Base-by-base conservation (phyloP, 1,140 invertebrate genomes). In the Neotoxoptera formosana region DNA sequence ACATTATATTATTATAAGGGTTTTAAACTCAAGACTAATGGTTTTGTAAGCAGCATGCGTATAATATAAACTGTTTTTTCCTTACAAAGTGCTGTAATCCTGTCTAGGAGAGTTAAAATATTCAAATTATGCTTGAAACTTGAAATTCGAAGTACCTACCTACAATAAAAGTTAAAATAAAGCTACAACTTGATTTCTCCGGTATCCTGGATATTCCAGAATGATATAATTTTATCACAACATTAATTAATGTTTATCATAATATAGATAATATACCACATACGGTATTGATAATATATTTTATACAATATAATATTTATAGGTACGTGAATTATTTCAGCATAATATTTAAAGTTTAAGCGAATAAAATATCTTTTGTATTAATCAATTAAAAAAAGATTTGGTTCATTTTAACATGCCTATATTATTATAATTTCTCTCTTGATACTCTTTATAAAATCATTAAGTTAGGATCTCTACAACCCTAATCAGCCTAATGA, bases 321-420 rank as follows among this genome's bases (percentile, higher is more conserved):
- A 76, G n/a, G 30, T 14, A 76, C 17, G 1, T 11, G n/a, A 76
- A 76, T 76, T 17, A 76, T 34, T 76, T 45, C 83, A 11, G 83
- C 83, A 2, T 30, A 48, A 21, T 48, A 87, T 87, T 87, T 8
- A 36, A 89, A 34, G 2, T 23, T 23, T 36, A 89, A 53, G 14
- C 4, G 47, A 36, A 36, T n/a, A 14, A 89, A 36, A 53, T 53
- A 34, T 51, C 2, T 9, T 51, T 89, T 21, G 17, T 21, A 89
- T 51, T 34, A 53, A 89, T 89, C 87, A 89, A 89, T 89, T 89
- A 89, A 89, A 89, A 25, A 51, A 89, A 51, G 25, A 89, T 89
- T 89, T 51, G 7, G 8, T 23, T 20, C 30, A 23, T 89, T 53
- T 53, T 36, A 48, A 87, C 48, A 53, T 34, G 34, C n/a, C 17